phyloP scores from a whole-genome alignment of 2,888 invertebrate species.

The Plagiodera versicolora region DNA sequence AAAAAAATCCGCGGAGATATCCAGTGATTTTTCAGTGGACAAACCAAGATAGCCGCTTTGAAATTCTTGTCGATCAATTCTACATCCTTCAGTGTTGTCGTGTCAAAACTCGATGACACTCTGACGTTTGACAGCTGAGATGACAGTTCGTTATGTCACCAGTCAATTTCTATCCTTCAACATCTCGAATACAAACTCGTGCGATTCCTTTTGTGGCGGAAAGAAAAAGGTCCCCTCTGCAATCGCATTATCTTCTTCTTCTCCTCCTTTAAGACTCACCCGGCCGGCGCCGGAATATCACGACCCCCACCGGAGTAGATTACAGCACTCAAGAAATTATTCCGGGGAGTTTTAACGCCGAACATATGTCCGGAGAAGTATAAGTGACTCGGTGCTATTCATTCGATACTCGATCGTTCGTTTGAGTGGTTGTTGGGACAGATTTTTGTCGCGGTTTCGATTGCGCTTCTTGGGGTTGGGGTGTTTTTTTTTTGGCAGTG shows the following conservation, averaged over 20 bases:
- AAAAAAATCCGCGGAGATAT: too few relatives aligned
- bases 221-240: background rate
- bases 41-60: too few relatives aligned
- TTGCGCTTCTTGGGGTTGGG: background rate
- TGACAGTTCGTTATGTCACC: too few relatives aligned
- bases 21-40: too few relatives aligned
- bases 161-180: too few relatives aligned
- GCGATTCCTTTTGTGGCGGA: too few relatives aligned
- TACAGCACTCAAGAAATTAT: conserved; percentile 36
- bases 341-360: conserved; percentile 31
- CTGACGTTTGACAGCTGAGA: too few relatives aligned
- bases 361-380: conserved; percentile 38
- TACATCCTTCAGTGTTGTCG: too few relatives aligned
- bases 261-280: conserved; percentile 19
- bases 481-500: background rate
- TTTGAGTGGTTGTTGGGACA: conserved; percentile 40
- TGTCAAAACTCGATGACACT: too few relatives aligned
- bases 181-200: too few relatives aligned
- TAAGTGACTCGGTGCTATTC: conserved; percentile 37
- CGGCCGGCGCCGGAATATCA: conserved; percentile 30
- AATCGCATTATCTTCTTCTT: conserved; percentile 6
- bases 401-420: conserved; percentile 43
- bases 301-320: conserved; percentile 29
- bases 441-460: conserved; percentile 31
- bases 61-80: too few relatives aligned